Evolutionary conservation across 2,113 vertebrate genomes (phyloP).

Genomic region (Chionis minor): DNA sequence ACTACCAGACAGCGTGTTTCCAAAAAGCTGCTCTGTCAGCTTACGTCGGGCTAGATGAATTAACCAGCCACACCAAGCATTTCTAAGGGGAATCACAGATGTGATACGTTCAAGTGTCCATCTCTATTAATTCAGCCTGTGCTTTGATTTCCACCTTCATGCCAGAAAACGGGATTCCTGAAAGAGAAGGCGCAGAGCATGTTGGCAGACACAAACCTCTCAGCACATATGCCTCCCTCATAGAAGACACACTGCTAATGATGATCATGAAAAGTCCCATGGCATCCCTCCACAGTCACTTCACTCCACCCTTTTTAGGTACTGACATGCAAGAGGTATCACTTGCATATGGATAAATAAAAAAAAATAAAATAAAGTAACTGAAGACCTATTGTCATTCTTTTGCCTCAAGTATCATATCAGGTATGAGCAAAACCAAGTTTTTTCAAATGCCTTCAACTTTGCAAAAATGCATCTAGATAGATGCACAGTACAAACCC

Average conservation of each 20-base stretch:
- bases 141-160: neutral
- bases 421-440: neutral
- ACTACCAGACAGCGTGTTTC: neutral
- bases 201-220: rapidly evolving
- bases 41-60: neutral
- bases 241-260: neutral
- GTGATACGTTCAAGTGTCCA: rapidly evolving
- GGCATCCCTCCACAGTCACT: neutral
- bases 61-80: neutral
- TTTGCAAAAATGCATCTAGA: neutral
- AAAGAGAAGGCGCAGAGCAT: neutral
- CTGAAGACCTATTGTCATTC: neutral
- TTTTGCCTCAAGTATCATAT: neutral
- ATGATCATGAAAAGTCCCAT: rapidly evolving
- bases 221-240: rapidly evolving
- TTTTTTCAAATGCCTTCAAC: rapidly evolving
- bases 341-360: neutral
- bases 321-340: rapidly evolving
- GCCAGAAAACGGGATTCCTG: neutral
- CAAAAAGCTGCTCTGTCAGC: neutral
- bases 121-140: neutral
- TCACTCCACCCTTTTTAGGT: neutral
- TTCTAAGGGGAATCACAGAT: neutral
- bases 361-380: neutral
- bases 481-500: too few species aligned